Base-by-base conservation (phyloP, 30 jellyfish, hydroid and myxozoan genomes). In the Pelagia noctiluca region DNA sequence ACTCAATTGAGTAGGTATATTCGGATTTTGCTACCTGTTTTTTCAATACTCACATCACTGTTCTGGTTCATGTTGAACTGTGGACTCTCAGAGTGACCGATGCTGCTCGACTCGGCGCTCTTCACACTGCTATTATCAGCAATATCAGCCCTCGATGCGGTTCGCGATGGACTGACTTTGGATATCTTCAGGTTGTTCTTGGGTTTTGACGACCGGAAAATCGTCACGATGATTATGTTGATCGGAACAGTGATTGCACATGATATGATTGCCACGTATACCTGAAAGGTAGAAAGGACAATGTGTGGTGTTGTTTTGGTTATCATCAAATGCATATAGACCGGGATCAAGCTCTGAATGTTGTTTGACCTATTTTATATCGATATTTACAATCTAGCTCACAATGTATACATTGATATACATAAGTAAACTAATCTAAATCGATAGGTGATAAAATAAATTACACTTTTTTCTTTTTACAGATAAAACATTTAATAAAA, bases 221-320 rank as follows among this genome's bases (percentile, higher is more conserved):
- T 21, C 4, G 96, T 87, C 35, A 88, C 99, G 71, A 94, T 80
- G 74, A 94, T 57, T 0, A 94, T 46, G 77, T 94, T 87, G 24
- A 94, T 34, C 1, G 99, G 99, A 66, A 94, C 92, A 0, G 99
- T 94, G 35, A 94, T 94, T 22, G 84, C 83, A 0, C 95, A 85
- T 19, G 93, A 79, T 16, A 94, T 64, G 4, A 94, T 38, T 10
- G 97, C 96, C 11, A 93, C 92, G 76, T 61, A 93, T 1, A 93
- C 93, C 98, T 91, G 78, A 23, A 48, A 42, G 16, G 57, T 5
- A 42, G 16, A 42, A 42, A 16, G 63, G 12, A 35, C 57, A 2
- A 33, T 32, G 32, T 62, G 16, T 18, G 21, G 24, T n/a, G n/a
- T n/a, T n/a, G n/a, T n/a, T n/a, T n/a, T n/a, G n/a, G n/a, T n/a